Evolutionary conservation across 2,888 invertebrate species (phyloP), one percentile per base, ranked within the genome.

Genomic region (Tenthredo scrophulariae): DNA sequence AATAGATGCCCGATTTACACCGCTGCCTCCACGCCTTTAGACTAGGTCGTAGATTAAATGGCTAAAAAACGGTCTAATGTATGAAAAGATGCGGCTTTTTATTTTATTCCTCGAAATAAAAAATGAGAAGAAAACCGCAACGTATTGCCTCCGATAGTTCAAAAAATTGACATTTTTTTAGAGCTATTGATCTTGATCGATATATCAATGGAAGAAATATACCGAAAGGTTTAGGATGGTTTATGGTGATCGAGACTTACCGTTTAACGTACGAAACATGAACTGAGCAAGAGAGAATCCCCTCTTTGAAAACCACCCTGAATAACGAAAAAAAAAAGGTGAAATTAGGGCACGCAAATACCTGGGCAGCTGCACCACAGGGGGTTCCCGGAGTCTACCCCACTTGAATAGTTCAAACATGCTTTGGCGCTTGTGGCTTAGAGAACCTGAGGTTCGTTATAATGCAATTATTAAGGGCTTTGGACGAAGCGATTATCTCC

Each of bases 341-440:
- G 70, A 65, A 84, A 84, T 83, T 83, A 70, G 83, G 83, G 83
- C 83, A 83, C 79, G 85, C 89, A 89, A 90, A 91, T 91, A 91
- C 90, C 91, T 91, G 87, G 90, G 85, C 91, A 91, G 91, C 91
- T 91, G 91, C 90, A 85, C 86, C 87, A 85, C 87, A 77, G 85
- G 80, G 89, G 88, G 86, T 88, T 86, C 86, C 40, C 29, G 43
- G 80, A 84, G 40, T 85, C 85, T 70, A 70, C 72, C 80, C 84
- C 84, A 70, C 50, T 82, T 72, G 62, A 77, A 85, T 77, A 88
- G 79, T 84, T 77, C 84, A 86, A 87, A 86, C 86, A 87, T 88
- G 89, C 87, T 90, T 88, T 89, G 86, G 87, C 87, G 86, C 87
- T 89, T 88, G 88, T 87, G 87, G 85, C 87, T 80, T 87, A 77